These are phyloP conservation scores for Tipula vernalis DNA, from an alignment of 2,888 invertebrate genomes.

Conservation along the genomic window DNA sequence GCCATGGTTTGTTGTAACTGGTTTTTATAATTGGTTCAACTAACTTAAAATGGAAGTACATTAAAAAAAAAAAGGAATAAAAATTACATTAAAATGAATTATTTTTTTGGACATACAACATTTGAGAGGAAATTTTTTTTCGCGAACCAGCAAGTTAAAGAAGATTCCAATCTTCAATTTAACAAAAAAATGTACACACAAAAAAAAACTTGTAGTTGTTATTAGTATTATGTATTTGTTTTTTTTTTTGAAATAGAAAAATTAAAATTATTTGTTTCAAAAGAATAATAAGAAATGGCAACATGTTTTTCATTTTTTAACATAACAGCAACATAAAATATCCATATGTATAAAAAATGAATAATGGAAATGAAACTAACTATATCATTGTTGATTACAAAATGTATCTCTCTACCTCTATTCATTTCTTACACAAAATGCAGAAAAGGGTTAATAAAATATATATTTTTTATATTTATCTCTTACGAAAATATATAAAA, in stretches of 20 bases:
- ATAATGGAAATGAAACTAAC: neutral
- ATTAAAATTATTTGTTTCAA: neutral
- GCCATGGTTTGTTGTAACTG: neutral
- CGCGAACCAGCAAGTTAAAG: neutral
- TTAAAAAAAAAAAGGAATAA: constrained; percentile 5
- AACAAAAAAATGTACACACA: neutral
- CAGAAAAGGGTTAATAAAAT: neutral
- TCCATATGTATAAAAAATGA: neutral
- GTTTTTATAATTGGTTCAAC: constrained; percentile 14
- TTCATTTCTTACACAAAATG: neutral
- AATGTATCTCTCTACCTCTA: neutral
- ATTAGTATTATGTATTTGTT: neutral
- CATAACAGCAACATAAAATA: neutral
- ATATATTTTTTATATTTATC: neutral
- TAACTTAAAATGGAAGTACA: constrained; percentile 12
- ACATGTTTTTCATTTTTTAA: neutral
- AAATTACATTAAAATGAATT: constrained; percentile 4
- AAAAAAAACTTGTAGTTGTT: neutral
- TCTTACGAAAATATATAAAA: constrained; percentile 16
- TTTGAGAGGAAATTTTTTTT: neutral
- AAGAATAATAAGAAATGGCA: neutral
- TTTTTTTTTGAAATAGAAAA: neutral
- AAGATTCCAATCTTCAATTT: constrained; percentile 7
- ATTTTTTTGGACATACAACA: neutral
- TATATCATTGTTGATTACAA: neutral